Evolutionary conservation across 2,888 invertebrate genomes (phyloP).

Genomic region (Kuschelorhynchus macadamiae): DNA sequence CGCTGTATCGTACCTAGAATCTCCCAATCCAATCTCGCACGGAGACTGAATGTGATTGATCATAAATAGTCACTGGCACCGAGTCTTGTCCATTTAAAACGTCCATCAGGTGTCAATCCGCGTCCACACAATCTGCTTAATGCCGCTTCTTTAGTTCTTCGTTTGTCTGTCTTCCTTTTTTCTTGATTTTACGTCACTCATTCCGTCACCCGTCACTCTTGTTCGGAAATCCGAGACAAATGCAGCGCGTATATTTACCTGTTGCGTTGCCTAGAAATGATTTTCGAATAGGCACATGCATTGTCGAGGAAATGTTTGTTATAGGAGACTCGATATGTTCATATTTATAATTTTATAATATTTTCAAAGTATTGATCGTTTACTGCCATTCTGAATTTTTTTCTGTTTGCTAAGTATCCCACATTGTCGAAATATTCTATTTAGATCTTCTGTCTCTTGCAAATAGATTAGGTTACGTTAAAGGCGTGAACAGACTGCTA

Average conservation of each 20-base stretch:
- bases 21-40: conserved; percentile 37
- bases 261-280: neutral
- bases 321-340: neutral
- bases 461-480: too few species aligned
- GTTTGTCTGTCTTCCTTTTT: conserved; percentile 28
- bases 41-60: conserved; percentile 43
- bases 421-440: too few species aligned
- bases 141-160: conserved; percentile 32
- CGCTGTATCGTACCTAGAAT: conserved; percentile 21
- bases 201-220: conserved; percentile 58
- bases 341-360: too few species aligned
- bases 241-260: conserved; percentile 25
- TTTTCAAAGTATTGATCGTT: too few species aligned
- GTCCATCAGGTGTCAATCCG: conserved; percentile 51
- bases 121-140: conserved; percentile 44
- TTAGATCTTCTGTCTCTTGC: too few species aligned
- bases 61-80: conserved; percentile 43
- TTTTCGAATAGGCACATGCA: too few species aligned
- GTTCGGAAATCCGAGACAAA: conserved; percentile 40
- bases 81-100: conserved; percentile 39
- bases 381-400: too few species aligned
- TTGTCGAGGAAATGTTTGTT: neutral
- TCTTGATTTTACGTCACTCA: conserved; percentile 55
- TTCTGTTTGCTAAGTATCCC: too few species aligned
- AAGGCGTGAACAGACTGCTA: too few species aligned